Percentiles rank a stretch among this genome's conserved stretches.
Evolutionary conservation across 2,797 vertebrate species (phyloP).

Genomic region (Rhinichthys osculus): DNA sequence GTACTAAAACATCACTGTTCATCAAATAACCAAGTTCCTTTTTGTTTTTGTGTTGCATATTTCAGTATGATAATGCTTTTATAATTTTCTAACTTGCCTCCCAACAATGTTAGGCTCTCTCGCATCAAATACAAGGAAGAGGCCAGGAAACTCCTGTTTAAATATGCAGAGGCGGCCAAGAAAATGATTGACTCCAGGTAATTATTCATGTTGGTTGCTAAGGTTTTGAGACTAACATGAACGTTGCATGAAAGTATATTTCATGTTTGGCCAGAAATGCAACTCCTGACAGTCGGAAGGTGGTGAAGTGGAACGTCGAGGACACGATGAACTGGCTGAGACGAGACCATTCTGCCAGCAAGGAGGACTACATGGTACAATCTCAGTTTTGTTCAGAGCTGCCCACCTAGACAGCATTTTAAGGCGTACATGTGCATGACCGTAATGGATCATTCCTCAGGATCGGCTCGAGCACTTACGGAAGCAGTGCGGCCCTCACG

Average conservation of each 20-base stretch:
- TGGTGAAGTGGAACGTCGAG: constrained; percentile 98
- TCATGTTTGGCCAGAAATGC: constrained; percentile 83
- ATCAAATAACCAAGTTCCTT: background rate
- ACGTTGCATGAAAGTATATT: background rate
- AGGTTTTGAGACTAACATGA: background rate
- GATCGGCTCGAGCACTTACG: constrained; percentile 96
- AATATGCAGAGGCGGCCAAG: constrained; percentile 95
- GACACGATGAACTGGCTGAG: constrained; percentile 99
- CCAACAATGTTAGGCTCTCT: constrained; percentile 81
- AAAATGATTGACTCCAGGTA: constrained; percentile 98
- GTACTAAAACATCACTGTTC: constrained; percentile 67
- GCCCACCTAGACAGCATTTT: background rate
- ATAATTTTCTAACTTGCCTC: background rate
- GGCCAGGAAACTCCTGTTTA: constrained; percentile 93
- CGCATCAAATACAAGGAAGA: constrained; percentile 98
- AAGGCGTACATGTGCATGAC: background rate
- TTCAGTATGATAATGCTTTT: background rate
- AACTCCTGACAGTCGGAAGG: constrained; percentile 94
- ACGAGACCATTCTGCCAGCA: constrained; percentile 94
- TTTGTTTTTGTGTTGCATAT: background rate
- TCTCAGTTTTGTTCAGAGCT: background rate
- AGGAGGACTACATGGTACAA: constrained; percentile 93
- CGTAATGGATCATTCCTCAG: constrained; percentile 69
- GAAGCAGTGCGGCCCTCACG: constrained; percentile 94
- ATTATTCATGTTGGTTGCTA: background rate